phyloP scores from a whole-genome alignment of 2,888 invertebrate genomes.

The Baronia brevicornis region DNA sequence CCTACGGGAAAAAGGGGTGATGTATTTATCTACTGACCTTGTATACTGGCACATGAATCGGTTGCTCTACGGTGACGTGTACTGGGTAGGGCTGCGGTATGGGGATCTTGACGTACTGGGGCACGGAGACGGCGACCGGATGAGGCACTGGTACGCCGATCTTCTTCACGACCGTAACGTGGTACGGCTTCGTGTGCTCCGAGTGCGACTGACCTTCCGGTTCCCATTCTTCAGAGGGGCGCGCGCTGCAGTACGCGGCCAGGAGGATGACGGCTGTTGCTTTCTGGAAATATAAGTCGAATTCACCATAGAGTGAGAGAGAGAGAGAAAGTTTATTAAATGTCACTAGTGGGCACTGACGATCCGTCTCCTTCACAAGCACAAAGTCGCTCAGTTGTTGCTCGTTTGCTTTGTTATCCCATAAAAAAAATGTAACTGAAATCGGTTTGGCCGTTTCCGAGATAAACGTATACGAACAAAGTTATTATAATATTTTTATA shows the following conservation, averaged over 20 bases:
- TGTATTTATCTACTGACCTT: slow-evolving; percentile 56
- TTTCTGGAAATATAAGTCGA: slow-evolving; percentile 58
- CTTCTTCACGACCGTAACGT: slow-evolving; percentile 82
- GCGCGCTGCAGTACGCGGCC: slow-evolving; percentile 40
- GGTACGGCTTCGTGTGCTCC: slow-evolving; percentile 81
- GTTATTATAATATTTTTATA: too few species aligned
- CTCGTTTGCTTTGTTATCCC: too few species aligned
- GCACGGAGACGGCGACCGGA: slow-evolving; percentile 82
- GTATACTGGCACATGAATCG: slow-evolving; percentile 83
- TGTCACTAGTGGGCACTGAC: too few species aligned
- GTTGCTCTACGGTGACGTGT: slow-evolving; percentile 81
- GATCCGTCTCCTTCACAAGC: too few species aligned
- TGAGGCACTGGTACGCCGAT: slow-evolving; percentile 84
- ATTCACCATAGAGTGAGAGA: too few species aligned
- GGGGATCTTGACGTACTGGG: slow-evolving; percentile 80
- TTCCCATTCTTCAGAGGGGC: slow-evolving; percentile 64
- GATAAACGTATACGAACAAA: too few species aligned
- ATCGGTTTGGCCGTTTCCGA: too few species aligned
- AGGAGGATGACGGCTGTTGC: slow-evolving; percentile 56
- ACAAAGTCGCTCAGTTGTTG: too few species aligned
- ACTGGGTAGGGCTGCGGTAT: slow-evolving; percentile 86
- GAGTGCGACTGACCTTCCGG: slow-evolving; percentile 78
- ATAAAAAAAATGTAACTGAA: too few species aligned
- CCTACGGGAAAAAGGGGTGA: not conserved
- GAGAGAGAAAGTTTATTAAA: too few species aligned